These are phyloP conservation scores for Xiphorhynchus erythropygius DNA, from an alignment of 2,797 vertebrate genomes.

Conservation along the genomic window DNA sequence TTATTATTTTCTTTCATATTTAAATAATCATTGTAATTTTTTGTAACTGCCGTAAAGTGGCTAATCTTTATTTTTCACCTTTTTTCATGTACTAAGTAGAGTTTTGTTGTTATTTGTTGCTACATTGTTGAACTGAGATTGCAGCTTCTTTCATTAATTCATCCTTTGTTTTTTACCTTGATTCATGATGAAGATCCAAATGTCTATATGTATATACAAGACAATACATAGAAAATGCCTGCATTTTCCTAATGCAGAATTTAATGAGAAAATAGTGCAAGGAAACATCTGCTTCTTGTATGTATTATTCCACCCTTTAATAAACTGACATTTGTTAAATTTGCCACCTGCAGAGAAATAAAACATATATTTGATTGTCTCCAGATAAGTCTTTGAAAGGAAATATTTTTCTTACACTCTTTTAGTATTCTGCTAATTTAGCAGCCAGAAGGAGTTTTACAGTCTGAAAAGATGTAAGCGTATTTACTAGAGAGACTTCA, in stretches of 20 bases:
- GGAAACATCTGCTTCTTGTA: background rate
- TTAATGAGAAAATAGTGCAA: constrained; percentile 16
- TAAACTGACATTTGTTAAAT: background rate
- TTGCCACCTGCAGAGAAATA: constrained; percentile 1
- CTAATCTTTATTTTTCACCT: background rate
- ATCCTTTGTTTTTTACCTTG: constrained; percentile 6
- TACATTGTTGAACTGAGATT: background rate
- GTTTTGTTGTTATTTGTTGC: background rate
- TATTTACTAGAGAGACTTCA: constrained; percentile 43
- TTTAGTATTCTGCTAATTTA: constrained; percentile 35
- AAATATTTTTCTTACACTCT: constrained; percentile 16
- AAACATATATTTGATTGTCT: constrained; percentile 20
- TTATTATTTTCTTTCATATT: background rate
- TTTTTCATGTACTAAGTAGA: background rate
- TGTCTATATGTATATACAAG: background rate
- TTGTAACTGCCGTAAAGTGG: background rate
- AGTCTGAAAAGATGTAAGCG: constrained; percentile 17
- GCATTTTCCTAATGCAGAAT: constrained; percentile 22
- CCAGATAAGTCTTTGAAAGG: background rate
- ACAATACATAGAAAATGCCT: background rate
- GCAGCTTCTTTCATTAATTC: background rate
- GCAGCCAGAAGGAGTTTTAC: constrained; percentile 27
- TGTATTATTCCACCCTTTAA: background rate
- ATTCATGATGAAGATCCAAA: background rate
- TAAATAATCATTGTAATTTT: background rate